Evolutionary conservation across 1,140 invertebrate species (phyloP), one percentile per base, ranked within the genome.

Genomic region (Tribolium madens): DNA sequence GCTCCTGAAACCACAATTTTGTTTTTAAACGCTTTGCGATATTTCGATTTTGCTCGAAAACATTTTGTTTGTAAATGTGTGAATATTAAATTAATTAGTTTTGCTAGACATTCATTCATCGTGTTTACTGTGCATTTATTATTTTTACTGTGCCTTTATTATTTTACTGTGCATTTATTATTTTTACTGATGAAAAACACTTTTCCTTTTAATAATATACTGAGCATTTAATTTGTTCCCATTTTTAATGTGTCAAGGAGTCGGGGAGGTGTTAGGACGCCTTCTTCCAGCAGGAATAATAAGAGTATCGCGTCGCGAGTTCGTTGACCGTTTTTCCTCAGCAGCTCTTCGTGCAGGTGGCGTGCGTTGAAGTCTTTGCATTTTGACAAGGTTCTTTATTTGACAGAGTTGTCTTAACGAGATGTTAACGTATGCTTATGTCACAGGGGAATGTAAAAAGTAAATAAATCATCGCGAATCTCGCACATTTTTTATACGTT

Each of bases 381-480:
- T 72, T 72, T 72, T 72, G 70, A 72, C 70, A 72, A 72, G 42
- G 50, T 72, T 72, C 70, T 72, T 72, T 72, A 72, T 71, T 71
- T 71, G 68, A 72, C 46, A 50, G 46, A 64, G 57, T 64, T 33
- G 57, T 64, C 57, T 64, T 64, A 64, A 64, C 57, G 57, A 64
- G 57, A 64, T 64, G 57, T 64, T 64, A 64, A 64, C 57, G 57
- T 64, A 64, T 64, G 57, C 57, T 64, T 64, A 64, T 64, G 57
- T 64, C 57, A 64, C 57, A 64, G 31, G 57, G 57, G 57, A 64
- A 64, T 64, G 57, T 33, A 64, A 64, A 64, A 64, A 64, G 57
- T 64, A 64, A 64, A 64, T 64, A 64, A 64, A 64, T 64, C 57
- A 64, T 64, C 57, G 57, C 57, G 57, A 64, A 64, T 64, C 57